phyloP scores from a whole-genome alignment of 1,140 invertebrate genomes.

The Pogonomyrmex californicus region DNA sequence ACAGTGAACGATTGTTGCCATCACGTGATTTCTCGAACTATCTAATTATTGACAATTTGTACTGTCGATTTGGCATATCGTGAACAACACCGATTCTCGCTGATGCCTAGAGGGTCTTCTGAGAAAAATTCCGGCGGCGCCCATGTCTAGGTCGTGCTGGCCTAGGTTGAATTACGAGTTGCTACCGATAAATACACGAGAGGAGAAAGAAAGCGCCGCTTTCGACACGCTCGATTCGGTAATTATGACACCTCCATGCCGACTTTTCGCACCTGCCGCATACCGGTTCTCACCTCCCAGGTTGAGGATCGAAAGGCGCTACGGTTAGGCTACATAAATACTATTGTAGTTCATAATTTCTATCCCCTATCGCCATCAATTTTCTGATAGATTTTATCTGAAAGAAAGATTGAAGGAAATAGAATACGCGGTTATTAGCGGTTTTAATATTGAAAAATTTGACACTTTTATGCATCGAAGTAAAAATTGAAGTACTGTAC shows the following conservation, averaged over 20 bases:
- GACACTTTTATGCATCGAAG: not conserved
- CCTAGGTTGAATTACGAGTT: slow-evolving; percentile 33
- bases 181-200: slow-evolving; percentile 19
- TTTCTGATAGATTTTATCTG: not conserved
- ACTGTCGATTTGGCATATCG: not conserved
- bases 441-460: not conserved
- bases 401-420: not conserved
- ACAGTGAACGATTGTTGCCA: not conserved
- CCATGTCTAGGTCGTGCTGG: slow-evolving; percentile 29
- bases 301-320: slow-evolving; percentile 22
- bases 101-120: not conserved
- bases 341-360: slow-evolving; percentile 17
- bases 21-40: not conserved
- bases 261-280: slow-evolving; percentile 63
- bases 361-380: not conserved
- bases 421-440: not conserved
- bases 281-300: slow-evolving; percentile 38
- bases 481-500: not conserved
- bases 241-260: slow-evolving; percentile 61
- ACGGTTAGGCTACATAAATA: not conserved
- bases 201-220: slow-evolving; percentile 43
- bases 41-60: slow-evolving; percentile 14
- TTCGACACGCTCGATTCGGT: slow-evolving; percentile 66
- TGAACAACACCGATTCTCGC: not conserved
- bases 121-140: slow-evolving; percentile 14